Conservation (phyloP, 1,140 invertebrate species). For the Archegozetes longisetosus region DNA sequence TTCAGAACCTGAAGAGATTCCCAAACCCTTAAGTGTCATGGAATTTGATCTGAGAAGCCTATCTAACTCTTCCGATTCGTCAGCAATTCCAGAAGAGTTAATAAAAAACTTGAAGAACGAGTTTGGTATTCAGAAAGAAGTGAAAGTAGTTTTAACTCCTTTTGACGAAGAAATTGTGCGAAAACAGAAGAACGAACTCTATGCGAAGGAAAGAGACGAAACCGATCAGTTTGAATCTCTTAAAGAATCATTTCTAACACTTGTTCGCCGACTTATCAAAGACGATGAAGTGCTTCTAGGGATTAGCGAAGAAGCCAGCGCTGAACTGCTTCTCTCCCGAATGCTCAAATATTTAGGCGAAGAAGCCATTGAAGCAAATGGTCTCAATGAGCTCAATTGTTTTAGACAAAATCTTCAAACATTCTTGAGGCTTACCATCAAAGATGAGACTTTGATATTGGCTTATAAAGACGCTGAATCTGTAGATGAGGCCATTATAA, state of each 20-base stretch:
- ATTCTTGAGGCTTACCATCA: background rate
- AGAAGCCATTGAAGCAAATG: background rate
- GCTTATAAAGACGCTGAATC: background rate
- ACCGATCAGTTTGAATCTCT: background rate
- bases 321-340: background rate
- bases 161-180: background rate
- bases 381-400: background rate
- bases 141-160: background rate
- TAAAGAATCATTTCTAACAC: background rate
- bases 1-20: background rate
- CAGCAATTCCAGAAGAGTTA: background rate
- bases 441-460: slow-evolving; percentile 1
- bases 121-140: background rate
- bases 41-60: background rate
- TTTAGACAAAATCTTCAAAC: slow-evolving; percentile 6
- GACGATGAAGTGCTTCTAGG: slow-evolving; percentile 3
- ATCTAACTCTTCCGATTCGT: background rate
- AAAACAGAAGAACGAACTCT: background rate
- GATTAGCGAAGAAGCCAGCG: background rate
- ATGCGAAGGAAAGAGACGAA: background rate
- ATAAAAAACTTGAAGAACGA: background rate
- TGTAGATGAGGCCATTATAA: slow-evolving; percentile 1
- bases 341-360: background rate
- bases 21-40: background rate
- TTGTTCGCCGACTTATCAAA: background rate